Conservation (phyloP, 2,113 vertebrate genomes). For the Clarias magur region DNA sequence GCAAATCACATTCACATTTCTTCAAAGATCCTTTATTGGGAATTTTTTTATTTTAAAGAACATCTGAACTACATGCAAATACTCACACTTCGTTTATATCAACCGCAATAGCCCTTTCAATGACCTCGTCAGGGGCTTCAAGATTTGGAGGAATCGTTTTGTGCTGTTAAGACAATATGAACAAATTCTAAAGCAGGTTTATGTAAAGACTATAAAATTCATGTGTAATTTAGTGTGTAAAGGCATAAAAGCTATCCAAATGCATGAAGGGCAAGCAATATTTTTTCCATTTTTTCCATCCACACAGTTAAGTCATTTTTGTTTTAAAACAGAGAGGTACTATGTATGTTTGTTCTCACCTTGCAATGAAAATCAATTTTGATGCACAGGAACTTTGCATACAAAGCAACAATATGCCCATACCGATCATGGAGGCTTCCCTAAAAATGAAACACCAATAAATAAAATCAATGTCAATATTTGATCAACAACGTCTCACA, state of each 20-base stretch:
- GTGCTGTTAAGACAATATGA: constrained; percentile 57
- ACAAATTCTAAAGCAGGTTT: not conserved
- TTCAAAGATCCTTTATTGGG: not conserved
- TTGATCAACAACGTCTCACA: not conserved
- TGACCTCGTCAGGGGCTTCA: constrained; percentile 83
- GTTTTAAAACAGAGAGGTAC: not conserved
- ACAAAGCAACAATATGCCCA: constrained; percentile 90
- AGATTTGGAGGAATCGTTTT: constrained; percentile 83
- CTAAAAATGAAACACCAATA: constrained; percentile 59
- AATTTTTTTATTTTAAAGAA: not conserved
- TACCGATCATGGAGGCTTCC: constrained; percentile 91
- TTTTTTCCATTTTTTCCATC: too few species aligned
- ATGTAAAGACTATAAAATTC: not conserved
- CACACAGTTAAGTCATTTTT: not conserved
- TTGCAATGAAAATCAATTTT: constrained; percentile 95
- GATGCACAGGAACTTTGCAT: constrained; percentile 86
- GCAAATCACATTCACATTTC: not conserved
- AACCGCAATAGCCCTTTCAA: constrained; percentile 83
- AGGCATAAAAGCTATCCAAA: not conserved
- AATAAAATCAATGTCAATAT: not conserved
- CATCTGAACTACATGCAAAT: not conserved
- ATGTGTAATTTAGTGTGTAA: not conserved
- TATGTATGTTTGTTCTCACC: constrained; percentile 66
- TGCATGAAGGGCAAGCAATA: not conserved
- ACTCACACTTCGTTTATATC: constrained; percentile 91